These are phyloP conservation scores for Chromis chromis DNA, from an alignment of 2,797 vertebrate species.

Conservation along the genomic window DNA sequence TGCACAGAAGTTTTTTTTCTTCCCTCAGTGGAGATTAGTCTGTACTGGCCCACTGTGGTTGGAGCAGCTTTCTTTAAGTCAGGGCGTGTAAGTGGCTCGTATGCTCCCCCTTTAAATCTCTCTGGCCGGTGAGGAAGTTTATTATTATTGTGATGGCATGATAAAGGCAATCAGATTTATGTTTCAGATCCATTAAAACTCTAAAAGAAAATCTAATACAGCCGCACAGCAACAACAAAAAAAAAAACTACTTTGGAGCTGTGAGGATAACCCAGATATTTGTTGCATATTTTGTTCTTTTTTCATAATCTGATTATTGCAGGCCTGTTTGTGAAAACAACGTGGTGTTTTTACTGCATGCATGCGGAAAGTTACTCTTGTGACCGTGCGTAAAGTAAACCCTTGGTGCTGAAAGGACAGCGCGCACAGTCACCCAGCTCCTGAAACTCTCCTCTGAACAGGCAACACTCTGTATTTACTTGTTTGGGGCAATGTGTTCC, in stretches of 20 bases:
- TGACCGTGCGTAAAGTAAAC: constrained; percentile 39
- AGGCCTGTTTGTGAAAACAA: not conserved
- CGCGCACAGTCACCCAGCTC: constrained; percentile 54
- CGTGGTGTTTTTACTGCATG: not conserved
- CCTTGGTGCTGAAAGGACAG: constrained; percentile 81
- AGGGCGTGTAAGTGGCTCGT: constrained; percentile 51
- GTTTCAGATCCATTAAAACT: not conserved
- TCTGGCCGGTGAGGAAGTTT: constrained; percentile 6
- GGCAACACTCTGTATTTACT: not conserved
- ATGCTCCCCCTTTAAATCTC: constrained; percentile 26
- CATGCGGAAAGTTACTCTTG: not conserved
- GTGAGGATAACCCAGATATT: not conserved
- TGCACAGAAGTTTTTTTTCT: constrained; percentile 11
- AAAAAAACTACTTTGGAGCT: not conserved
- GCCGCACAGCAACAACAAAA: no score
- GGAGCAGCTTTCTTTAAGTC: constrained; percentile 60
- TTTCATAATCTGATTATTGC: not conserved
- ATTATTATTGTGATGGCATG: constrained; percentile 3
- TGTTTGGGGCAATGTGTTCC: not conserved
- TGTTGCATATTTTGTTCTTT: not conserved
- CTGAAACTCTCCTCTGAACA: not conserved
- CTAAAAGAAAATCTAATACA: no score
- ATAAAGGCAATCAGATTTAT: not conserved
- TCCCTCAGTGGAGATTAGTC: constrained; percentile 38
- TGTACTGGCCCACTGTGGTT: constrained; percentile 21